phyloP scores from a whole-genome alignment of 2,888 invertebrate species.

The Drepana falcataria region DNA sequence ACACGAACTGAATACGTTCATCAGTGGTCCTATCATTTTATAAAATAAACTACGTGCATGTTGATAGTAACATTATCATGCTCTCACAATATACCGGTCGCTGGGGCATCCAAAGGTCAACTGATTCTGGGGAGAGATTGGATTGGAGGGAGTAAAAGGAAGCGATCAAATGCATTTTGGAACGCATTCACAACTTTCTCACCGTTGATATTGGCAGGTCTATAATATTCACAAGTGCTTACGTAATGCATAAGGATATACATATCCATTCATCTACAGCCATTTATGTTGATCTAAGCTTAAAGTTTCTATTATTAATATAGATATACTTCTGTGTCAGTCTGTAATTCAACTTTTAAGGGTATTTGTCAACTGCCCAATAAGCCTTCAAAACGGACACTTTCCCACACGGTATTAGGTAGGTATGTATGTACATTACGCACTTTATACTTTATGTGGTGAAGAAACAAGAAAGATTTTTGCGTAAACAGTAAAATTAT shows the following conservation, averaged over 20 bases:
- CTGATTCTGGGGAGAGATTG: not conserved
- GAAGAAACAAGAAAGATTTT: no score
- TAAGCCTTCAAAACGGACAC: no score
- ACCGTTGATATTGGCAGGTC: not conserved
- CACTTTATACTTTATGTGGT: no score
- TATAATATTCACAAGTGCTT: not conserved
- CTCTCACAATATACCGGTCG: not conserved
- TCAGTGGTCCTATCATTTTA: conserved; percentile 38
- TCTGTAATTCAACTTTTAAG: no score
- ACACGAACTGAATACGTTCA: conserved; percentile 35
- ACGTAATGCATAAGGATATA: not conserved
- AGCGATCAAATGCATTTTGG: not conserved
- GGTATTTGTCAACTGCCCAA: no score
- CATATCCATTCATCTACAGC: not conserved
- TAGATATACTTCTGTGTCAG: no score
- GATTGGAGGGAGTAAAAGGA: not conserved
- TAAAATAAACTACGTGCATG: not conserved
- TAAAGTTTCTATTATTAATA: no score
- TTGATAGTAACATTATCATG: not conserved
- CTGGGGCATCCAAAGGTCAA: not conserved
- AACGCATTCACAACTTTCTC: not conserved
- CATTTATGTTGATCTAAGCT: not conserved
- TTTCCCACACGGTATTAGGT: no score
- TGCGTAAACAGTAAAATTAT: no score
- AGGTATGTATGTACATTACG: no score